phyloP scores from a whole-genome alignment of 1,140 invertebrate genomes.

The Zaprionus africanus region DNA sequence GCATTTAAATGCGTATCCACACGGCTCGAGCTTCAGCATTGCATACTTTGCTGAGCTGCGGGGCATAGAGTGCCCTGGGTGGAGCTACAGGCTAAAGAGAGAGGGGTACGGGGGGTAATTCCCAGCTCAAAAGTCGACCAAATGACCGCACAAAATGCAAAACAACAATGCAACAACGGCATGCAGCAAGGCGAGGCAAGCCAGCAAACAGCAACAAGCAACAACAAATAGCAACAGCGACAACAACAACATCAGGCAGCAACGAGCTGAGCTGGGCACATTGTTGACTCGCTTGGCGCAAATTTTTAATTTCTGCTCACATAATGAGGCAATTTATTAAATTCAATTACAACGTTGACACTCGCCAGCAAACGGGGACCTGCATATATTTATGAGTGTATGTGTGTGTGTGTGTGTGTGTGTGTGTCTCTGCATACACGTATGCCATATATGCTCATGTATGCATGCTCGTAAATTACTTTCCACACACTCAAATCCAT shows the following conservation, averaged over 20 bases:
- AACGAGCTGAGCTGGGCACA: constrained; percentile 24
- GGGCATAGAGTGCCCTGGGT: background rate
- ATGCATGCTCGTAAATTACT: constrained; percentile 2
- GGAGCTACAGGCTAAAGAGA: background rate
- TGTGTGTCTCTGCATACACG: background rate
- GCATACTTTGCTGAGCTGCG: constrained; percentile 40
- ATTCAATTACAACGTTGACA: constrained; percentile 80
- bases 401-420: background rate
- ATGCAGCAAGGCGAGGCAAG: constrained; percentile 44
- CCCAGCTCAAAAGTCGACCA: constrained; percentile 48
- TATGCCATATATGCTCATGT: background rate
- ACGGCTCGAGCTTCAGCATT: constrained; percentile 15
- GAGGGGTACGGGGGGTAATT: background rate
- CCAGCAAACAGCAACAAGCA: constrained; percentile 39
- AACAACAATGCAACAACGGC: constrained; percentile 63
- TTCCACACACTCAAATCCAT: background rate
- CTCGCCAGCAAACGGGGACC: constrained; percentile 29
- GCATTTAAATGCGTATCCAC: constrained; percentile 68
- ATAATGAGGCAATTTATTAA: constrained; percentile 81
- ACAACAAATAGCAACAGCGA: constrained; percentile 27
- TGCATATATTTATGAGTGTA: background rate
- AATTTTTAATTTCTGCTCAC: constrained; percentile 73
- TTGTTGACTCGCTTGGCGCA: constrained; percentile 55
- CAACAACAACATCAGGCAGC: background rate
- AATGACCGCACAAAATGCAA: constrained; percentile 71